Base-by-base conservation (phyloP, 2,797 vertebrate species). In the Margarornis squamiger region DNA sequence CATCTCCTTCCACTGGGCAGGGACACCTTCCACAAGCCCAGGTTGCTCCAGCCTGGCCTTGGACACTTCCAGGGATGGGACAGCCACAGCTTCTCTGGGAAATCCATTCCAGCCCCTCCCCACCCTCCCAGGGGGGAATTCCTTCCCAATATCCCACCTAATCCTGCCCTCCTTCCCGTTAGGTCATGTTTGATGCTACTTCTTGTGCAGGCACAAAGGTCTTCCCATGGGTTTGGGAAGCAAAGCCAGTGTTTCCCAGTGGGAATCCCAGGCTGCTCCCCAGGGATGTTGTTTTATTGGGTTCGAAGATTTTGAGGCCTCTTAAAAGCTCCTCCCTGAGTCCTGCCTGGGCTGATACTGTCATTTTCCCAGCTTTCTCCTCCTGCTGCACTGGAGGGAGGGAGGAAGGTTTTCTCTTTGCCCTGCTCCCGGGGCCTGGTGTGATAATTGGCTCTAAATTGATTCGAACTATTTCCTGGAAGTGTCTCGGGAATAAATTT, bases 401-500 rank as follows among this genome's bases (percentile, higher is more conserved):
- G 16, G 27, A 51, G n/a, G 61, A 17, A 54, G 43, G 48, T 49
- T 75, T 26, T 19, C 61, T 41, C 55, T 22, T 57, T 22, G 5
- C 62, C 16, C 52, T 52, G 38, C 67, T 49, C 39, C 41, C 18
- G 45, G 85, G 75, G 67, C 14, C 58, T 36, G 76, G 39, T 79
- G 77, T 66, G 81, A 93, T 87, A 92, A 90, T 59, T 72, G 39
- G 73, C 22, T 30, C 94, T 63, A 46, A 92, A 68, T 59, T 54
- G 77, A 76, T 84, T 66, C 0, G 3, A 76, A 63, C 54, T 21
- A 24, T 76, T 93, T 92, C 81, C 92, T 68, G 63, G 34, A 39
- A 76, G n/a, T 59, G 45, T 48, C 59, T 12, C 3, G 17, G 77
- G 88, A 72, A 83, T 75, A 51, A 36, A 67, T 76, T 75, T 75